A percentile compares a stretch with the other conserved stretches of the same genome.
Evolutionary conservation across 1,140 invertebrate species (phyloP).

Genomic region (Platorchestia sp.): DNA sequence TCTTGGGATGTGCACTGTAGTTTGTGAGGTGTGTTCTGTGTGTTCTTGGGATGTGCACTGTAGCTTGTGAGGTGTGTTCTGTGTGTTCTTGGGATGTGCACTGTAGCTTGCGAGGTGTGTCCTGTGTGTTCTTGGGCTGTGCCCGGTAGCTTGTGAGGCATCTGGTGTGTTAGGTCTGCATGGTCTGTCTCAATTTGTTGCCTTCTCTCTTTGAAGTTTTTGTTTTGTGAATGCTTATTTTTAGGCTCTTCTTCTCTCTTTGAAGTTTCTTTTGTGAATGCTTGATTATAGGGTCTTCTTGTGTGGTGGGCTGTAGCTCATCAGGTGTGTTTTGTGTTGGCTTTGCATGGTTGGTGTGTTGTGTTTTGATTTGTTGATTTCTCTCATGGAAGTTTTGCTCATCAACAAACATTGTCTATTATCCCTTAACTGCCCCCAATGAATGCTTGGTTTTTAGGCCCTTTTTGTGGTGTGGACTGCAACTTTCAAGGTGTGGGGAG

Average conservation of each 20-base stretch:
- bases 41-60: neutral
- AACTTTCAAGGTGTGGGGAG: neutral
- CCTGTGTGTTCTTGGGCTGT: neutral
- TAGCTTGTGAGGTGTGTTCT: neutral
- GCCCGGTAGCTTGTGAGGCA: no score
- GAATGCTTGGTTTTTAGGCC: neutral
- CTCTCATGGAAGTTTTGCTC: no score
- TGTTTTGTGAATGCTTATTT: no score
- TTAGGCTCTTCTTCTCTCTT: no score
- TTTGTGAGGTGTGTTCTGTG: neutral
- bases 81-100: neutral
- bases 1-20: neutral
- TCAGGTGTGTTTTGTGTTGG: conserved; percentile 58
- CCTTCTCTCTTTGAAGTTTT: no score
- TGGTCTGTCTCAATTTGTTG: no score
- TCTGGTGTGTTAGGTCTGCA: neutral
- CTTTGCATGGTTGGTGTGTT: neutral
- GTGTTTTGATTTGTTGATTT: no score
- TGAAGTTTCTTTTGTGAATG: no score
- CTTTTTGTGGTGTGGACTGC: neutral
- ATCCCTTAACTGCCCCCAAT: no score
- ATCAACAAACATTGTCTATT: no score
- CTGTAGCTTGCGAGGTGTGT: neutral
- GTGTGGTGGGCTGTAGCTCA: conserved; percentile 59
- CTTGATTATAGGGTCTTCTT: no score